Percentiles rank a stretch among this genome's conserved stretches.
phyloP scores from a whole-genome alignment of 2,113 vertebrate genomes.

The Chitala chitala region DNA sequence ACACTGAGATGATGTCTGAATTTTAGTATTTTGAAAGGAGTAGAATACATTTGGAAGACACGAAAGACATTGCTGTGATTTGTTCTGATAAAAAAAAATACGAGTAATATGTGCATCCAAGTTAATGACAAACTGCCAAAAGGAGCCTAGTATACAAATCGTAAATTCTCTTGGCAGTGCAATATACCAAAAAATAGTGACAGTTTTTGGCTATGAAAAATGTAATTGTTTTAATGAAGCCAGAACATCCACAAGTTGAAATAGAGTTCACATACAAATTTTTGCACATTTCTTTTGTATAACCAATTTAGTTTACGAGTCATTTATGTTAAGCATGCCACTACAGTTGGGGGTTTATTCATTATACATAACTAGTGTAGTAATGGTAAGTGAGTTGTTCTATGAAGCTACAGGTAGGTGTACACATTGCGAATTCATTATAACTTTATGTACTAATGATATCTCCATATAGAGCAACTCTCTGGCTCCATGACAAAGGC shows the following conservation, averaged over 20 bases:
- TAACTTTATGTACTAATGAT: neutral
- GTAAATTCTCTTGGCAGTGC: constrained; percentile 1
- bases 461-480: constrained; percentile 18
- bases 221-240: constrained; percentile 11
- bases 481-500: constrained; percentile 27
- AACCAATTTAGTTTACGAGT: neutral
- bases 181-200: neutral
- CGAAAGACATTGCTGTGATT: neutral
- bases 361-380: too few species aligned
- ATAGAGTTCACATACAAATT: neutral
- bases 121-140: neutral
- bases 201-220: neutral
- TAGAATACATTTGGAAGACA: constrained; percentile 7
- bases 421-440: neutral
- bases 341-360: neutral
- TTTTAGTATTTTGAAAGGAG: neutral
- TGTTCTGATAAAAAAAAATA: neutral
- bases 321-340: neutral
- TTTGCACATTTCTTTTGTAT: neutral
- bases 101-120: constrained; percentile 1
- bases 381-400: too few species aligned
- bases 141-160: neutral
- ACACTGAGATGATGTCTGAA: neutral
- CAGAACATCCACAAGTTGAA: neutral
- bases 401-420: too few species aligned